Conservation (phyloP, 2,888 invertebrate species). For the Clanis bilineata region DNA sequence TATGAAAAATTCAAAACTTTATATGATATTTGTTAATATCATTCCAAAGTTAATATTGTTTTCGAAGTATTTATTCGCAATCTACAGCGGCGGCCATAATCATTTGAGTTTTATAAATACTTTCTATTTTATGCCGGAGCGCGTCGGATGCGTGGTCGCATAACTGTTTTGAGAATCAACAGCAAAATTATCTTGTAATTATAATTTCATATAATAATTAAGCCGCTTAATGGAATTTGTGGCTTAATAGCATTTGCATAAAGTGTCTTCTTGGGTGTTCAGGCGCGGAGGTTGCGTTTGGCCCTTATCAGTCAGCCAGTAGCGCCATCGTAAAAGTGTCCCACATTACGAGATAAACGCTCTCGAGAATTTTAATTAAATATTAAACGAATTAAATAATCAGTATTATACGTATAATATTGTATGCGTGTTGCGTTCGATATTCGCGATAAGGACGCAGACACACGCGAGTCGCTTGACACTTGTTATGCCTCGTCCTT, state of each 20-base stretch:
- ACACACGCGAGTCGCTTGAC: constrained; percentile 59
- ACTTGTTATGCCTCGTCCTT: constrained; percentile 48
- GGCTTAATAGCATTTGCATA: constrained; percentile 68
- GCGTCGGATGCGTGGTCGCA: constrained; percentile 59
- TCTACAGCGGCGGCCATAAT: constrained; percentile 50
- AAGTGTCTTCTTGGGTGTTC: constrained; percentile 73
- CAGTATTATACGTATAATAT: constrained; percentile 80
- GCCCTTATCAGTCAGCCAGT: constrained; percentile 76
- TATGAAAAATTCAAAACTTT: constrained; percentile 50
- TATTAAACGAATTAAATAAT: constrained; percentile 82
- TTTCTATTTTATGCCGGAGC: constrained; percentile 67
- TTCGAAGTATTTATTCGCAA: constrained; percentile 45
- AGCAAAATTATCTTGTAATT: constrained; percentile 79
- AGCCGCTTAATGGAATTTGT: constrained; percentile 64
- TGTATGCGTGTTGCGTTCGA: constrained; percentile 72
- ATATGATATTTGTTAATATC: constrained; percentile 76
- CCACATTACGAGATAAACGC: constrained; percentile 81
- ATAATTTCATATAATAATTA: constrained; percentile 76
- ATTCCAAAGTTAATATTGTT: constrained; percentile 66
- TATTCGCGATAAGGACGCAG: constrained; percentile 63
- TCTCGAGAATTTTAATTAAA: constrained; percentile 81
- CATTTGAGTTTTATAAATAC: constrained; percentile 59
- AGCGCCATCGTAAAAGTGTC: constrained; percentile 81
- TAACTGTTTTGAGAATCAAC: constrained; percentile 73
- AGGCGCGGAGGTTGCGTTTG: constrained; percentile 51